Base-by-base conservation (phyloP, 1,140 invertebrate species). In the Drosophila sproati region DNA sequence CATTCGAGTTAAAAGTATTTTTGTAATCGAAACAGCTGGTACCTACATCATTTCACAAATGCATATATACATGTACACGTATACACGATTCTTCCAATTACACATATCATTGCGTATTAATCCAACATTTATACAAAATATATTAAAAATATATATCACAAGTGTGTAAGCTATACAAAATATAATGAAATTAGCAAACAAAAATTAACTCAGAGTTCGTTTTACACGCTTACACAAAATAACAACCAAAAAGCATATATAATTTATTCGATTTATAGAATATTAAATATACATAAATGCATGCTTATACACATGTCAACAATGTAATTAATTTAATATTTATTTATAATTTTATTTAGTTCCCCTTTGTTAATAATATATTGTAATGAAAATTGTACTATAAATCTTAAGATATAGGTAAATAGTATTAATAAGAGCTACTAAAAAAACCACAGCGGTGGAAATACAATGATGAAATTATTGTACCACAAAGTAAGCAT, bases 81-180 rank as follows among this genome's bases (percentile, higher is more conserved):
- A 56, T 55, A 37, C 28, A 67, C 63, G 52, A 79, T 72, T 87
- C 82, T 87, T 87, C 82, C 82, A 87, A 52, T 71, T 78, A 80
- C 82, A 87, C 82, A 87, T 87, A 87, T 87, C 83, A 87, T 74
- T 77, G 73, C 83, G 59, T 82, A 77, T 82, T 74, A 62, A 79
- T 77, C 48, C 62, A 83, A 78, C 39, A 77, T 57, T 82, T 69
- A 82, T 57, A 77, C 34, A 78, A 77, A 73, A 64, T 66, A 79
- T 70, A 67, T 69, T 32, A 75, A 2, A 70, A 12, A 54, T 12
- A 64, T 69, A 70, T 62, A 62, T 50, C 48, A 56, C 5, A 51
- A 31, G 52, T 51, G 37, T 66, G 35, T 20, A 54, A 37, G 6
- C 51, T 70, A 34, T 37, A 37, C n/a, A 56, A 56, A 56, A 34